A percentile compares a stretch with the other conserved stretches of the same genome.
Conservation (phyloP, 2,888 invertebrate genomes). For the Anarsia innoxiella region DNA sequence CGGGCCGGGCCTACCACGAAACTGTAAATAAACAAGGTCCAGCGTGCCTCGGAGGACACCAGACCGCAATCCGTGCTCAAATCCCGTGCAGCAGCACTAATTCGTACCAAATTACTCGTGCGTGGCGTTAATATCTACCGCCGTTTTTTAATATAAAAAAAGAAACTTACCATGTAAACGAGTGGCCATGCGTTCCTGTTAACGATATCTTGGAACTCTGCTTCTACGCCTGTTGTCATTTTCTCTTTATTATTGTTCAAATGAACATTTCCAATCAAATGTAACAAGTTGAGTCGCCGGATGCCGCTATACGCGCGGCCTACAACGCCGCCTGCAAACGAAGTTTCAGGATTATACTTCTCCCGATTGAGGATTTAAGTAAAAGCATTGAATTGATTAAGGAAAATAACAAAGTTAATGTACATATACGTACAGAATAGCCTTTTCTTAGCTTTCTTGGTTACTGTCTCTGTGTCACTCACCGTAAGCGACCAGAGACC, state of each 20-base stretch:
- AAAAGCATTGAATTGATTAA: too few relatives aligned
- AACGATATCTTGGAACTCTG: conserved; percentile 82
- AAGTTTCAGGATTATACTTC: too few relatives aligned
- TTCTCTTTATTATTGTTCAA: conserved; percentile 35
- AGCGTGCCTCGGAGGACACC: too few relatives aligned
- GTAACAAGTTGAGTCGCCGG: conserved; percentile 30
- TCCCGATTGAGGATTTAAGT: too few relatives aligned
- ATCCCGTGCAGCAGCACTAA: conserved; percentile 1
- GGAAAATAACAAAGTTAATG: too few relatives aligned
- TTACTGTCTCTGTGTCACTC: too few relatives aligned
- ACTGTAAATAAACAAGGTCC: not conserved
- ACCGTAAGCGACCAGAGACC: too few relatives aligned
- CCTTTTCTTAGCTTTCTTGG: too few relatives aligned
- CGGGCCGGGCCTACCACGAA: not conserved
- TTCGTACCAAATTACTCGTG: conserved; percentile 22
- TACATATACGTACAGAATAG: too few relatives aligned
- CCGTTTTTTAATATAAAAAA: conserved; percentile 34
- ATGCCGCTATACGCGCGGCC: conserved; percentile 33
- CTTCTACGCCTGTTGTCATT: conserved; percentile 71
- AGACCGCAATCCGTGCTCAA: too few relatives aligned
- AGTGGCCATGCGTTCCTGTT: conserved; percentile 81
- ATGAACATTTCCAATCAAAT: conserved; percentile 36
- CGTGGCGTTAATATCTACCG: conserved; percentile 39
- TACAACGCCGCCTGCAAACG: too few relatives aligned
- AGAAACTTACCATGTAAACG: conserved; percentile 79